Evolutionary conservation across 2,113 vertebrate species (phyloP).

Genomic region (Prunella fulvescens): DNA sequence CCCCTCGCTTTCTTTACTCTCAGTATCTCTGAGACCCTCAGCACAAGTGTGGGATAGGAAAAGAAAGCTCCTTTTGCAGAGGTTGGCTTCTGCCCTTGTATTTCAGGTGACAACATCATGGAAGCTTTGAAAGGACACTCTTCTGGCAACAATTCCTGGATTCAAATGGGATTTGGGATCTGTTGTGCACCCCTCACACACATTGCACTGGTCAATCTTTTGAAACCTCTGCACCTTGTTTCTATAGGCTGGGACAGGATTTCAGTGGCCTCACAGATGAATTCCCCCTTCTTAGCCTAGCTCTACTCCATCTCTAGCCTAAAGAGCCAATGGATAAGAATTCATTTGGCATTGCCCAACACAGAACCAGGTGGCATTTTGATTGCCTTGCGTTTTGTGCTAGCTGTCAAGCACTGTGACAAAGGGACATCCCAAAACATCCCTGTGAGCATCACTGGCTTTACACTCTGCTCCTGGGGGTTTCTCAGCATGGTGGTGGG

Average conservation of each 20-base stretch:
- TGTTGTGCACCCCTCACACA: neutral
- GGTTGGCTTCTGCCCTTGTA: neutral
- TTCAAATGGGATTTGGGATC: neutral
- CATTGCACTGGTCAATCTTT: neutral
- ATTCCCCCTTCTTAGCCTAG: neutral
- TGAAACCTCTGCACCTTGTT: neutral
- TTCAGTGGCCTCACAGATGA: neutral
- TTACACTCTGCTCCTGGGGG: neutral
- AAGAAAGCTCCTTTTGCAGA: neutral
- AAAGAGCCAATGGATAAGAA: neutral
- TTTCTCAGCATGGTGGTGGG: fast-evolving
- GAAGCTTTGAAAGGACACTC: neutral
- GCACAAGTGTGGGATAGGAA: neutral
- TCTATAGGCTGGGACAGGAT: neutral
- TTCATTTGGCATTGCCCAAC: neutral
- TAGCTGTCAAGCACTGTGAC: neutral
- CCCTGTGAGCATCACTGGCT: neutral
- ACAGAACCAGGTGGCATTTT: neutral
- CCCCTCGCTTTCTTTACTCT: neutral
- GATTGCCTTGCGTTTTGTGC: neutral
- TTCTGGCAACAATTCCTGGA: neutral
- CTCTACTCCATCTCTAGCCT: neutral
- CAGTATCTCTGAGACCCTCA: neutral
- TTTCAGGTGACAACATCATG: neutral
- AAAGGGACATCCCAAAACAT: neutral